A percentile compares a stretch with the other conserved stretches of the same genome.
Conservation (phyloP, 2,888 invertebrate species). For the Sinotaia quadrata region DNA sequence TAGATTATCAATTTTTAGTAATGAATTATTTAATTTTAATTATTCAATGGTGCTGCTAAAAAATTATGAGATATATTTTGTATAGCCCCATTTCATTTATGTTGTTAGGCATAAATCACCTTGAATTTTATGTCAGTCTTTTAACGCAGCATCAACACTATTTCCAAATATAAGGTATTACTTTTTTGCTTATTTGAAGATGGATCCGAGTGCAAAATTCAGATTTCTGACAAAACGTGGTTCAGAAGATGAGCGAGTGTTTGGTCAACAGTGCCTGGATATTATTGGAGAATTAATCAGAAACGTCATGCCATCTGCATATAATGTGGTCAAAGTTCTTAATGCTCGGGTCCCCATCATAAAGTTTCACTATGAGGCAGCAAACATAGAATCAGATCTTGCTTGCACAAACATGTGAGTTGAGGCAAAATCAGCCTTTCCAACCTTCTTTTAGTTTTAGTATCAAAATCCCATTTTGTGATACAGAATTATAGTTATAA, state of each 20-base stretch:
- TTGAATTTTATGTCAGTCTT: too few relatives aligned
- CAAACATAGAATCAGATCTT: conserved; percentile 87
- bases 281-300: conserved; percentile 82
- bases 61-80: too few relatives aligned
- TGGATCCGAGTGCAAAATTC: conserved; percentile 12
- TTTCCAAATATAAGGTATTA: neutral
- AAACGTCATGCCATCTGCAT: conserved; percentile 82
- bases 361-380: conserved; percentile 84
- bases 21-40: too few relatives aligned
- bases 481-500: too few relatives aligned
- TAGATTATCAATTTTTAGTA: too few relatives aligned
- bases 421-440: too few relatives aligned
- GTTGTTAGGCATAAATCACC: too few relatives aligned
- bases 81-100: too few relatives aligned
- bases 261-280: conserved; percentile 83
- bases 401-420: conserved; percentile 87
- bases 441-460: too few relatives aligned
- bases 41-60: too few relatives aligned
- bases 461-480: too few relatives aligned
- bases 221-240: conserved; percentile 79
- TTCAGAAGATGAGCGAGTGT: conserved; percentile 76
- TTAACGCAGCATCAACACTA: too few relatives aligned
- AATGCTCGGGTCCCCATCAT: conserved; percentile 92
- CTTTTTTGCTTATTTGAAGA: neutral
- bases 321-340: conserved; percentile 78